Conservation (phyloP, 2,113 vertebrate species). For the Smithornis capensis region DNA sequence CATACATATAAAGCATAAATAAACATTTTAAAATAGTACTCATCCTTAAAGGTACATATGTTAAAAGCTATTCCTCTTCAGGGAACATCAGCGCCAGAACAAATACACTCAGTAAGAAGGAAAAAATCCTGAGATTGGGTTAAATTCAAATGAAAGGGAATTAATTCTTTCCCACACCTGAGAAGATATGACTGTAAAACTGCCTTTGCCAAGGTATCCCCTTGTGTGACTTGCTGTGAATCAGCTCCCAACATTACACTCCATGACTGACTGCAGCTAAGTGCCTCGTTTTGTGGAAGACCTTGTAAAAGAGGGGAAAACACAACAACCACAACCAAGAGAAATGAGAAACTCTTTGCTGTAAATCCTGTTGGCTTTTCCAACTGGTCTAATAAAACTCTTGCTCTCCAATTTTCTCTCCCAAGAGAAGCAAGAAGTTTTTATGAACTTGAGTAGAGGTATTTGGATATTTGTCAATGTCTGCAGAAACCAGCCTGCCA, state of each 20-base stretch:
- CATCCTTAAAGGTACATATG: background rate
- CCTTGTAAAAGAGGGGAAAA: constrained; percentile 15
- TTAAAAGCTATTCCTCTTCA: background rate
- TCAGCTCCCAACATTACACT: background rate
- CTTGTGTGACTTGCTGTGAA: background rate
- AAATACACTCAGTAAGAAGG: background rate
- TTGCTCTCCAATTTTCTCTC: constrained; percentile 17
- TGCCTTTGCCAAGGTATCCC: background rate
- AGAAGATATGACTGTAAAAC: background rate
- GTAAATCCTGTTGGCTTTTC: background rate
- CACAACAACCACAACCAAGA: background rate
- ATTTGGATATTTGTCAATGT: background rate
- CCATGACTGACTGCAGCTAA: background rate
- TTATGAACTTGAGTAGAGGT: constrained; percentile 1
- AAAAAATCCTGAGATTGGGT: background rate
- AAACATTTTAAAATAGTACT: background rate
- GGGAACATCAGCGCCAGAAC: background rate
- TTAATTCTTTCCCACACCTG: background rate
- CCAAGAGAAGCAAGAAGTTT: background rate
- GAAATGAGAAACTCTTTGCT: background rate
- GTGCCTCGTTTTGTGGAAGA: background rate
- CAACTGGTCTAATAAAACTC: constrained; percentile 46
- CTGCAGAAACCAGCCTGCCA: background rate
- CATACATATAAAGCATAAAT: background rate
- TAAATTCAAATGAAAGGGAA: background rate